Evolutionary conservation across 2,113 vertebrate species (phyloP).

Genomic region (Jaculus jaculus): DNA sequence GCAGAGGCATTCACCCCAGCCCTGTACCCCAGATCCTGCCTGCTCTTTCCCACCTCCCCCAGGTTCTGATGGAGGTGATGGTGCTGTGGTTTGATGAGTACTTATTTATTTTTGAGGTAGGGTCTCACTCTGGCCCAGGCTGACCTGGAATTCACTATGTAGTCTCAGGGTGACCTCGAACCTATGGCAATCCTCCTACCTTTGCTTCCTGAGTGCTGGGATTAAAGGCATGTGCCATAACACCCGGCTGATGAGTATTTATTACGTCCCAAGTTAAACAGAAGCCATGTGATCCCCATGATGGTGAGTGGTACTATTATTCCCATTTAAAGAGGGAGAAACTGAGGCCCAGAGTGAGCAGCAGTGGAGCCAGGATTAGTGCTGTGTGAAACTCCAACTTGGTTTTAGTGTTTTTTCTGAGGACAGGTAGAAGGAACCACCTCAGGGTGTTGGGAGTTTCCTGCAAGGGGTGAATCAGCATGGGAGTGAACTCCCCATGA

Average conservation of each 20-base stretch:
- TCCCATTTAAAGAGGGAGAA: not conserved
- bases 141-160: too few relatives aligned
- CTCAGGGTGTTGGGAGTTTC: not conserved
- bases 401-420: not conserved
- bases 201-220: too few relatives aligned
- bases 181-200: too few relatives aligned
- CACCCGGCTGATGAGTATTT: too few relatives aligned
- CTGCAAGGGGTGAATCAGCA: not conserved
- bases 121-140: too few relatives aligned
- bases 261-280: accelerated
- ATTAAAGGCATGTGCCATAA: too few relatives aligned
- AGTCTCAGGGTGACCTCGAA: too few relatives aligned
- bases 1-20: not conserved
- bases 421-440: too few relatives aligned
- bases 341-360: not conserved
- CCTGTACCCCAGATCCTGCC: accelerated
- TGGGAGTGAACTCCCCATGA: not conserved
- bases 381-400: not conserved
- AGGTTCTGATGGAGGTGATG: accelerated
- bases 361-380: not conserved
- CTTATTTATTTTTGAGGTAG: too few relatives aligned
- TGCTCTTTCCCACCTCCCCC: not conserved
- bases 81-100: too few relatives aligned
- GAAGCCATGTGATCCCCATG: not conserved
- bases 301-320: too few relatives aligned